Evolutionary conservation across 2,888 invertebrate genomes (phyloP), one percentile per base, ranked within the genome.

Genomic region (Macropis europaea): DNA sequence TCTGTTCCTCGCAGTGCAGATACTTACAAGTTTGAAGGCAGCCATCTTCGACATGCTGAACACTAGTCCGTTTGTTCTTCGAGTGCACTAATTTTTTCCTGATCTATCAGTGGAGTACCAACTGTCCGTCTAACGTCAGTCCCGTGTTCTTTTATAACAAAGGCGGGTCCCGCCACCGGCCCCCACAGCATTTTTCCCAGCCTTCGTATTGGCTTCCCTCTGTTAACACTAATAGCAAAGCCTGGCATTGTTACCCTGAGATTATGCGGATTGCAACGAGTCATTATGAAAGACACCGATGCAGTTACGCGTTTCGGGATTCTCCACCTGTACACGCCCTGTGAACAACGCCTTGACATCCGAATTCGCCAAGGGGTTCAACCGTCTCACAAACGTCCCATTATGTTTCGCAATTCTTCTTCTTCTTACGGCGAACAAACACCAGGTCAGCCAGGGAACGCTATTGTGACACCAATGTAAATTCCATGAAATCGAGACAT

Each of bases 1-100:
- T n/a, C n/a, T n/a, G n/a, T n/a, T n/a, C n/a, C n/a, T n/a, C n/a
- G n/a, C n/a, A n/a, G n/a, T n/a, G n/a, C n/a, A n/a, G n/a, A n/a
- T 48, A 84, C 87, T 87, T 63, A 87, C 87, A 52, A 86, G 72
- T 71, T 85, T 87, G n/a, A 81, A 67, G 61, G 59, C 79, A 73
- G 86, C 86, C 87, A 87, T 87, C 42, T 74, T 82, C 79, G 43
- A 60, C 75, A 38, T 60, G 40, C 40, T 59, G 54, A n/a, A 40
- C 61, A 42, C 47, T 30, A 56, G 28, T 56, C 34, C 24, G 36
- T 48, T 24, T 50, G 43, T 30, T 36, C 40, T 30, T 53, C 17
- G 53, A 69, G 43, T 53, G 53, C 72, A 48, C 77, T 45, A 53
- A 62, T 62, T 76, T 72, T 72, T n/a, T 59, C 64, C 62, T 32